Base-by-base conservation (phyloP, 2,113 vertebrate species). In the Chrysemys picta region DNA sequence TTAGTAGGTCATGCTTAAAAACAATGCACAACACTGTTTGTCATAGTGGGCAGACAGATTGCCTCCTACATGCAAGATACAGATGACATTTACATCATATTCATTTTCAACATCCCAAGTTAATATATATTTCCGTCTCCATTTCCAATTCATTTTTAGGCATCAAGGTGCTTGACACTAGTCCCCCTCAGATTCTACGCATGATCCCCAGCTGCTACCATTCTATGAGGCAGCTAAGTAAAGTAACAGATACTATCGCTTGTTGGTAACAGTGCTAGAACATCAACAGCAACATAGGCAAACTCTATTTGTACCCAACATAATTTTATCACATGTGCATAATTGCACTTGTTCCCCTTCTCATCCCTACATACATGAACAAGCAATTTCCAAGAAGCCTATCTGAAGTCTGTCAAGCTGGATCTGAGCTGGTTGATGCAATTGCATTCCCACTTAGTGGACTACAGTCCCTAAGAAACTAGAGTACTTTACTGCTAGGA, bases 191-290 rank as follows among this genome's bases (percentile, higher is more conserved):
- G 50, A 87, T 91, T 85, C 54, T 72, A 88, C 42, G 84, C 91
- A 91, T 80, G 89, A 45, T 88, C 93, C 91, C 69, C 95, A 96
- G 87, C 56, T 42, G 25, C 14, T 10, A 65, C 22, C 57, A 84
- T n/a, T 91, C 29, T 59, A 69, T 75, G 53, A 89, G 91, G 88
- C 84, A 95, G 84, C 25, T 92, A 38, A 91, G 90, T 81, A 8
- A 81, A 69, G 86, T 80, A 62, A 72, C 80, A 22, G 62, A 79
- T 47, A 12, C 31, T 56, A 3, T n/a, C 3, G 0, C 52, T 0
- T 81, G 82, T 1, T 91, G 94, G 86, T 57, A 93, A 31, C 16
- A 31, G n/a, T 35, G 47, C 6, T 2, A 9, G 76, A 57, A 1
- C 1, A 31, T 59, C 84, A 25, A 38, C 80, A 56, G 81, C 38